Evolutionary conservation across 2,113 vertebrate genomes (phyloP).

Genomic region (Lasiurus cinereus): DNA sequence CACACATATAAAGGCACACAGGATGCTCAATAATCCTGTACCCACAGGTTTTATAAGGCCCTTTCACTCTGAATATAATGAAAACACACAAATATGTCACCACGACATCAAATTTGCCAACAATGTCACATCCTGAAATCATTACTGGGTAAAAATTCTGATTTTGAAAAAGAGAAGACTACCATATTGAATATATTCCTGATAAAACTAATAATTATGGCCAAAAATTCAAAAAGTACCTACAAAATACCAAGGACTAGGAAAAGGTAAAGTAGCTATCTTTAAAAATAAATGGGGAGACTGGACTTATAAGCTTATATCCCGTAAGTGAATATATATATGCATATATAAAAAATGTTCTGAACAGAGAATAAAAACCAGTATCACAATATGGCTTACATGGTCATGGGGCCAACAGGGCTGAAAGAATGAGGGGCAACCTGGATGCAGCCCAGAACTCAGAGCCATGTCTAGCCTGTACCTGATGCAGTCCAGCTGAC

Average conservation of each 20-base stretch:
- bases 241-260: background rate
- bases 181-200: background rate
- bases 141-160: background rate
- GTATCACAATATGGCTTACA: background rate
- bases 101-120: background rate
- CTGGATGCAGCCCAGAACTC: background rate
- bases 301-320: background rate
- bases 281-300: conserved; percentile 5
- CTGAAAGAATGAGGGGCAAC: background rate
- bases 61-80: background rate
- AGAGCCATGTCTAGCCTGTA: background rate
- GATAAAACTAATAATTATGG: background rate
- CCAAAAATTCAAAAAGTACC: background rate
- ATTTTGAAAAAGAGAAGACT: conserved; percentile 10
- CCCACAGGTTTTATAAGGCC: background rate
- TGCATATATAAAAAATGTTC: background rate
- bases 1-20: background rate
- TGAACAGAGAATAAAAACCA: background rate
- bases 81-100: background rate
- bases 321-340: background rate
- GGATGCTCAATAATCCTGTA: background rate
- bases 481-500: background rate
- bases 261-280: background rate
- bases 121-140: background rate
- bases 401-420: background rate